Conservation (phyloP, 2,888 invertebrate species). For the Tachystola acroxantha region DNA sequence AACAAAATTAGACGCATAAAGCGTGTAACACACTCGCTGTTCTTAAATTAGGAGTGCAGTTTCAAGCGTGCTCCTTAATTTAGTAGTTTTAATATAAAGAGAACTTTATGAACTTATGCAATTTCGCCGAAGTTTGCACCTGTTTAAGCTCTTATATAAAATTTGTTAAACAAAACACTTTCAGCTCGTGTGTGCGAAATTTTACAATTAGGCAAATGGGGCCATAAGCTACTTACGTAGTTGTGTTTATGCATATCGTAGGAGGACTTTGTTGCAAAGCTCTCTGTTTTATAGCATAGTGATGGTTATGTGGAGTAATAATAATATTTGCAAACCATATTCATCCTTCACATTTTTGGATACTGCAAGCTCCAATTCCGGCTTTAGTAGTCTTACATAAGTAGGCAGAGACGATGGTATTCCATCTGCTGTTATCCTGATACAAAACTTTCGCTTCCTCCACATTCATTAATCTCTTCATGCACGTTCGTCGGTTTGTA, state of each 20-base stretch:
- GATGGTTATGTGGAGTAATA: too few species aligned
- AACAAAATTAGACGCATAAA: conserved; percentile 1
- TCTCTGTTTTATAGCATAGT: too few species aligned
- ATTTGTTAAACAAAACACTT: conserved; percentile 43
- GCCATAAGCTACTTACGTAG: neutral
- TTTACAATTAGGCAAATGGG: conserved; percentile 16
- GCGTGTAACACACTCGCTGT: conserved; percentile 7
- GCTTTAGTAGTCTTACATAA: too few species aligned
- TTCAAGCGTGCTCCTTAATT: conserved; percentile 28
- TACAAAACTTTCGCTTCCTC: too few species aligned
- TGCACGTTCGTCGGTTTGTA: too few species aligned
- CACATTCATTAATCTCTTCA: too few species aligned
- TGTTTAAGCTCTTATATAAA: conserved; percentile 38
- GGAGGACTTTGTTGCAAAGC: too few species aligned
- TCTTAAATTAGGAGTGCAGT: conserved; percentile 11
- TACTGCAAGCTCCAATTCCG: too few species aligned
- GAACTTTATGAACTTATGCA: conserved; percentile 40
- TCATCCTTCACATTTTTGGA: too few species aligned
- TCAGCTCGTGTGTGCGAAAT: conserved; percentile 28
- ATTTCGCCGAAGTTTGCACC: conserved; percentile 43
- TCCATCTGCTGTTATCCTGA: too few species aligned
- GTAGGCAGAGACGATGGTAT: too few species aligned
- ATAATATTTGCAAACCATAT: too few species aligned
- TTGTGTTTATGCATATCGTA: neutral
- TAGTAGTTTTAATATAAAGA: conserved; percentile 46